Evolutionary conservation across 2,113 vertebrate species (phyloP), one percentile per base, ranked within the genome.

Genomic region (Ptyas mucosa): DNA sequence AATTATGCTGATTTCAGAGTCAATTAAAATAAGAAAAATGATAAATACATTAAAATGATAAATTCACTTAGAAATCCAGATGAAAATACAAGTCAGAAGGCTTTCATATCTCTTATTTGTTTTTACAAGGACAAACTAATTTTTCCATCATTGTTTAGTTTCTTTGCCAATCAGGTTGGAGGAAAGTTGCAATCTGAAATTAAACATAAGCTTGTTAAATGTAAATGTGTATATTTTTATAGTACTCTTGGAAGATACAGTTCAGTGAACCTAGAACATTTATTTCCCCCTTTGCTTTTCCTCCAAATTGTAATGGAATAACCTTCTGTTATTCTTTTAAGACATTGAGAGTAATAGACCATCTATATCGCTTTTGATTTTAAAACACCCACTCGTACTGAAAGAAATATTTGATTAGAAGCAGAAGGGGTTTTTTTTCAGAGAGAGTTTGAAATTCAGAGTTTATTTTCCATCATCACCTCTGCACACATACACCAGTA

Each of bases 401-500:
- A 96, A 97, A 97, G 95, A 91, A 96, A 95, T 96, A 95, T 96
- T 97, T 98, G 97, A 98, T 98, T 97, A 94, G 94, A 97, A 97
- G 95, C 97, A 97, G 97, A 97, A 97, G 96, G 94, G 3, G 0
- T 2, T 54, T 94, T 94, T 96, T 96, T 96, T 18, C 64, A 69
- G 89, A 97, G 95, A 97, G 98, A 96, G 94, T 96, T 97, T 97
- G 92, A 98, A 98, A 97, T 97, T 97, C 96, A 34, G 96, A 96
- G 97, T 97, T 97, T 98, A 97, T 98, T 98, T 98, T 98, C 97
- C 95, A 97, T 97, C 96, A 94, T 93, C 97, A 96, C 97, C 95
- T 96, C 93, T 97, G 93, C 91, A 96, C 96, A 96, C 15, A 61
- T 23, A 58, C 3, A 85, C 43, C 51, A 81, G 75, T 43, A 43